phyloP scores from a whole-genome alignment of 2,797 vertebrate genomes.

The Pseudocheirus occidentalis region DNA sequence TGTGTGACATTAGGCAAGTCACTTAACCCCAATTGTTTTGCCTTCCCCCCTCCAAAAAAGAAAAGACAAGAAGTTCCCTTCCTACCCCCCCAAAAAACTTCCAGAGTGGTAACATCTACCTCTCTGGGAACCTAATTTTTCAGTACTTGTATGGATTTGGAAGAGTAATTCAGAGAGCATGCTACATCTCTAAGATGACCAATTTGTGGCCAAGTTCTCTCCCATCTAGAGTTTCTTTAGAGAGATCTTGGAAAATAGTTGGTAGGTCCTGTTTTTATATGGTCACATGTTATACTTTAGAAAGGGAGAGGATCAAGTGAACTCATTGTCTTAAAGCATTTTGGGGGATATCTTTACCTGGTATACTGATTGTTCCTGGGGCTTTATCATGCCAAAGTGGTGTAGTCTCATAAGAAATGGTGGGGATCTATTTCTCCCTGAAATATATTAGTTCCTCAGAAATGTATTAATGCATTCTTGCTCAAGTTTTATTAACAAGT shows the following conservation, averaged over 20 bases:
- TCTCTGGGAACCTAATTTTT: neutral
- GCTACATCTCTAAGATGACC: neutral
- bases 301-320: neutral
- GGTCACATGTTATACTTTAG: neutral
- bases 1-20: no score
- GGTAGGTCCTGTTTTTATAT: neutral
- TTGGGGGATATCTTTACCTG: neutral
- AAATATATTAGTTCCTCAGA: neutral
- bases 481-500: neutral
- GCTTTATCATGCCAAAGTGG: neutral
- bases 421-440: neutral
- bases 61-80: neutral
- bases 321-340: neutral
- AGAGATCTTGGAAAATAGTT: neutral
- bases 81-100: fast-evolving
- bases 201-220: neutral
- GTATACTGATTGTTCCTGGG: neutral
- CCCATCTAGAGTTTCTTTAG: neutral
- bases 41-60: neutral
- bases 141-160: neutral
- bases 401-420: neutral
- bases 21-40: no score
- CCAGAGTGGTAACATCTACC: neutral
- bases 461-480: neutral
- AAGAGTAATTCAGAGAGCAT: neutral